Evolutionary conservation across 2,113 vertebrate genomes (phyloP).

Genomic region (Scytalopus superciliaris): DNA sequence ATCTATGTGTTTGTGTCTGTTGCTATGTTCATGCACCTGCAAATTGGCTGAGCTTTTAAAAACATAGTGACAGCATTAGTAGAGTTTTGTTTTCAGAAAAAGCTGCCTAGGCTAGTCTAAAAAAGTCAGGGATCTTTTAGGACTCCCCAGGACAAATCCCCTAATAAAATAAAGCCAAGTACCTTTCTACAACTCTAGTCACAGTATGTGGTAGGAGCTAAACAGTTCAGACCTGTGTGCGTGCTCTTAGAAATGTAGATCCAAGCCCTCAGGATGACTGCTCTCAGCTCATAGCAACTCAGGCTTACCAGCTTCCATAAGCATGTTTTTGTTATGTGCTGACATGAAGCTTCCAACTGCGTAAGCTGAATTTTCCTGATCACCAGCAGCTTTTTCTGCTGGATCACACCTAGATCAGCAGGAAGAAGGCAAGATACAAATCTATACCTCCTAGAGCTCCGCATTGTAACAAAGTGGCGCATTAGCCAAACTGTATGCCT

Average conservation of each 20-base stretch:
- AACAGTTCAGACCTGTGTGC: neutral
- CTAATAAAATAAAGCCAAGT: neutral
- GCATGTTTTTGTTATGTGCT: neutral
- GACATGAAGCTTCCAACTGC: neutral
- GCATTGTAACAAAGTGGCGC: fast-evolving
- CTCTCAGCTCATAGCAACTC: neutral
- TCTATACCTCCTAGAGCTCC: neutral
- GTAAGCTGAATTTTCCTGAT: neutral
- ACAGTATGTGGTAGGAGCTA: neutral
- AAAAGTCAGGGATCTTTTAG: neutral
- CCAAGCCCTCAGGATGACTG: neutral
- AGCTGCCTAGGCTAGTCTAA: neutral
- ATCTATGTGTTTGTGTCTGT: conserved; percentile 22
- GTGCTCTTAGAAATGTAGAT: neutral
- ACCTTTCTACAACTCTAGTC: neutral
- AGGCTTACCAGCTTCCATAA: neutral
- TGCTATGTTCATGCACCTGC: conserved; percentile 1
- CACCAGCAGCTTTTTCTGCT: conserved; percentile 9
- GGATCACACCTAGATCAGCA: neutral
- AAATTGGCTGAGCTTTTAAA: conserved; percentile 12
- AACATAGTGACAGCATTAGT: neutral
- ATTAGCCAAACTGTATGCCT: neutral
- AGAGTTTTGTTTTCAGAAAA: neutral
- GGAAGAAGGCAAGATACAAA: neutral
- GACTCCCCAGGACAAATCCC: neutral